phyloP scores from a whole-genome alignment of 2,113 vertebrate species.

The Ovis canadensis region DNA sequence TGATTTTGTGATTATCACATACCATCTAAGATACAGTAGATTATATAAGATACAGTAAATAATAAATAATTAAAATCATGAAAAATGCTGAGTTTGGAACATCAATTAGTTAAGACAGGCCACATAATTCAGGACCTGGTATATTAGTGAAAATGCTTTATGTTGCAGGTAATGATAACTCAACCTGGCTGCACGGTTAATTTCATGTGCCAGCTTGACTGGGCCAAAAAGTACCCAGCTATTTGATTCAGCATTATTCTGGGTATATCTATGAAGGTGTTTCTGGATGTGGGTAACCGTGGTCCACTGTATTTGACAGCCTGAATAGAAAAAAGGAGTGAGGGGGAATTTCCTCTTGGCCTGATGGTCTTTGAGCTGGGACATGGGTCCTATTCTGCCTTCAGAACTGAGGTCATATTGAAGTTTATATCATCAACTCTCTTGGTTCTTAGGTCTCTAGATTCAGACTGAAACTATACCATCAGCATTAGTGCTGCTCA shows the following conservation, averaged over 20 bases:
- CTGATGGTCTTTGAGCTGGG: neutral
- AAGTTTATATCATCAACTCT: neutral
- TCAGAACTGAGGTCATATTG: neutral
- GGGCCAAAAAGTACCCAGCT: too few relatives aligned
- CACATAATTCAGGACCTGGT: neutral
- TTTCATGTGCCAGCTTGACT: neutral
- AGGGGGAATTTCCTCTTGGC: neutral
- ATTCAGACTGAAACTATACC: neutral
- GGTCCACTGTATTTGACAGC: neutral
- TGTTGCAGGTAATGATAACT: neutral
- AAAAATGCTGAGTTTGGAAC: neutral
- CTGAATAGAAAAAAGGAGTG: neutral
- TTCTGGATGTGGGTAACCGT: neutral
- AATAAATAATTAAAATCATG: slow-evolving; percentile 2
- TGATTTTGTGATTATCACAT: neutral
- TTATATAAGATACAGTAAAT: neutral
- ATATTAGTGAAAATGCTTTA: neutral
- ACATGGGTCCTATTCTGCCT: neutral
- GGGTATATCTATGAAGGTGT: neutral
- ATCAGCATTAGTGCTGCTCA: neutral
- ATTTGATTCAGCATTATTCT: neutral
- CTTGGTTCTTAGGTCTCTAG: neutral
- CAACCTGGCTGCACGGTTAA: neutral
- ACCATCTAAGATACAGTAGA: neutral
- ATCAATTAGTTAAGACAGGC: neutral